A percentile compares a stretch with the other conserved stretches of the same genome.
Conservation (phyloP, 2,888 invertebrate species). For the Pasiphila rectangulata region DNA sequence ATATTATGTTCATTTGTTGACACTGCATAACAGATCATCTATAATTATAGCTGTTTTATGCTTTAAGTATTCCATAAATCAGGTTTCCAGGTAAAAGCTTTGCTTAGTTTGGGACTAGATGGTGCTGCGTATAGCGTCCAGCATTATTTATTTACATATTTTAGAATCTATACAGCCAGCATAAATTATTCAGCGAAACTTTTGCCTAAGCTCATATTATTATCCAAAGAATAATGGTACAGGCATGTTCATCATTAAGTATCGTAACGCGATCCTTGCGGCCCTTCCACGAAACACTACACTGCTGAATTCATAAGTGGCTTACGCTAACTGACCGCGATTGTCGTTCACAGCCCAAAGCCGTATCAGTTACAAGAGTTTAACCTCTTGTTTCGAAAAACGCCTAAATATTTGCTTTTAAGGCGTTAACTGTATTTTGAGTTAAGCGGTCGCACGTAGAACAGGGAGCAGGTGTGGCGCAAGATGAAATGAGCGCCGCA, state of each 20-base stretch:
- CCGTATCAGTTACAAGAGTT: conserved; percentile 34
- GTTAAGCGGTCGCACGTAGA: conserved; percentile 49
- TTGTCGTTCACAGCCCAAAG: conserved; percentile 36
- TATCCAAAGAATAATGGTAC: too few species aligned
- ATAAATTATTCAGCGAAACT: too few species aligned
- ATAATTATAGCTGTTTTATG: too few species aligned
- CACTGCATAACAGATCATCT: too few species aligned
- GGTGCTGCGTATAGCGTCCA: too few species aligned
- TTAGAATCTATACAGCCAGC: too few species aligned
- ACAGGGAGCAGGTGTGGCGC: conserved; percentile 63
- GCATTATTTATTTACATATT: too few species aligned
- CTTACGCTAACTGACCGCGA: conserved; percentile 44
- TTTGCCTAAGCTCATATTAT: too few species aligned
- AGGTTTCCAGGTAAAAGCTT: too few species aligned
- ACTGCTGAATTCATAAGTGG: conserved; percentile 48
- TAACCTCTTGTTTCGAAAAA: conserved; percentile 30
- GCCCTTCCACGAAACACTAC: conserved; percentile 52
- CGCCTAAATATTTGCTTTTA: conserved; percentile 32
- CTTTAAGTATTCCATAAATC: too few species aligned
- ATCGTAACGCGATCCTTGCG: conserved; percentile 46
- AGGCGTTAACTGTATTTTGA: conserved; percentile 48
- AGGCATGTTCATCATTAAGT: conserved; percentile 33
- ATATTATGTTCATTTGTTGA: too few species aligned
- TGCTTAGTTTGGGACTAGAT: too few species aligned
- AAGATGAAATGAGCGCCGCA: conserved; percentile 57